Percentiles rank a stretch among this genome's conserved stretches.
These are phyloP conservation scores for Ophthalmolycus amberensis DNA, from an alignment of 2,113 vertebrate genomes.

Conservation along the genomic window DNA sequence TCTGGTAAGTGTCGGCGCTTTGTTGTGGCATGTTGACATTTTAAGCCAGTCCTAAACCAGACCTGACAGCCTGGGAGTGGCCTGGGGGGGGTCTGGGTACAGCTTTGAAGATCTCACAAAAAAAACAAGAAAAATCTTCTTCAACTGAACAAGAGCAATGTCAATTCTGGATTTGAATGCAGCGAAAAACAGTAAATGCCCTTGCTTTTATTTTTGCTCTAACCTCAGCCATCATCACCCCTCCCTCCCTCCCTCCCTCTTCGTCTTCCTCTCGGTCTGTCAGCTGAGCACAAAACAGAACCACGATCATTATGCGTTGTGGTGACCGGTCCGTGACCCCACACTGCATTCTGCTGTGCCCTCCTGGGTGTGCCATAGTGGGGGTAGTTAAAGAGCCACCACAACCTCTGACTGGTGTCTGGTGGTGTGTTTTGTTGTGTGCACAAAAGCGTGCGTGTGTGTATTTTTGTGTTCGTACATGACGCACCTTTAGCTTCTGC, in stretches of 20 bases:
- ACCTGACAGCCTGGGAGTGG: not conserved
- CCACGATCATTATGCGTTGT: constrained; percentile 62
- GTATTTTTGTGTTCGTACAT: not conserved
- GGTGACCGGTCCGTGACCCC: constrained; percentile 80
- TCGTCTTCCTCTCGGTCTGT: constrained; percentile 25
- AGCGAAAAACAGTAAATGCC: not conserved
- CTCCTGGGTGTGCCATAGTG: constrained; percentile 62
- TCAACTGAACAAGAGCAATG: not conserved
- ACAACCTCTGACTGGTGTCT: constrained; percentile 59
- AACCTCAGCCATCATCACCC: constrained; percentile 20
- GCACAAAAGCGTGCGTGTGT: constrained; percentile 20
- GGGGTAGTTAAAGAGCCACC: constrained; percentile 59
- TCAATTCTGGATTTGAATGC: not conserved
- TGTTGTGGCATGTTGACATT: constrained; percentile 4
- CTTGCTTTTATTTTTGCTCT: constrained; percentile 22
- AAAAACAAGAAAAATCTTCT: not conserved
- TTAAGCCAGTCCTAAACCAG: not conserved
- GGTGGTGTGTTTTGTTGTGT: constrained; percentile 52
- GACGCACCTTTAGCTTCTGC: constrained; percentile 19
- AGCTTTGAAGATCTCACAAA: not conserved
- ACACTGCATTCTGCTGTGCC: constrained; percentile 64
- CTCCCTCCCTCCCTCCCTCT: not conserved
- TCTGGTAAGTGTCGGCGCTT: not conserved
- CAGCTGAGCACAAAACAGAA: constrained; percentile 60
- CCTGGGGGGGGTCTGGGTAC: not conserved